Evolutionary conservation across 1,140 invertebrate genomes (phyloP), one percentile per base, ranked within the genome.

Genomic region (Heliconius himera): DNA sequence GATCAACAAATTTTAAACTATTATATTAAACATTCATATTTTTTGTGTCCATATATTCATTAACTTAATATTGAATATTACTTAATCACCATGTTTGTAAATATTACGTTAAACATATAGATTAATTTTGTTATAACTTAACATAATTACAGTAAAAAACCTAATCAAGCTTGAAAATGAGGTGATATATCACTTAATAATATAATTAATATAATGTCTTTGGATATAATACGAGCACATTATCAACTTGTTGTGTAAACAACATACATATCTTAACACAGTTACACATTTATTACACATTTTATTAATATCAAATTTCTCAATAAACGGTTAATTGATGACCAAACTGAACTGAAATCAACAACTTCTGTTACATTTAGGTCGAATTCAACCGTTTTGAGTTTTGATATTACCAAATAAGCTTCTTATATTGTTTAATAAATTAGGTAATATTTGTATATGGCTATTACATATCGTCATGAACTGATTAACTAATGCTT

Each of bases 401-500:
- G 26, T 66, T 66, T 66, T 66, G 4, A 5, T 66, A 66, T 66
- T 66, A 29, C 26, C 22, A 29, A 66, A 66, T 66, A 66, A 66
- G 60, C 60, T 66, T 66, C 5, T 66, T 29, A 29, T 66, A 66
- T 66, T 26, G 60, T 66, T 66, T 66, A 66, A 26, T 6, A 29
- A 49, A 29, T 66, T 66, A 66, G 26, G 60, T 66, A 66, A 66
- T 66, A 11, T 56, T 56, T 56, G 9, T 56, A 66, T 29, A 66
- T 22, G n/a, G 29, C 5, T 66, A 29, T 66, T 66, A 26, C 54
- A 56, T 81, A 33, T 51, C 79, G 79, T 76, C 74, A 76, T 76
- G 78, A 73, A 66, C 74, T 80, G 79, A 80, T 80, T 80, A 80
- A 66, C 79, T 80, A 80, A 80, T 80, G 66, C 51, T 54, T 80